These are phyloP conservation scores for Furnarius figulus DNA, from an alignment of 2,113 vertebrate genomes.

Conservation along the genomic window DNA sequence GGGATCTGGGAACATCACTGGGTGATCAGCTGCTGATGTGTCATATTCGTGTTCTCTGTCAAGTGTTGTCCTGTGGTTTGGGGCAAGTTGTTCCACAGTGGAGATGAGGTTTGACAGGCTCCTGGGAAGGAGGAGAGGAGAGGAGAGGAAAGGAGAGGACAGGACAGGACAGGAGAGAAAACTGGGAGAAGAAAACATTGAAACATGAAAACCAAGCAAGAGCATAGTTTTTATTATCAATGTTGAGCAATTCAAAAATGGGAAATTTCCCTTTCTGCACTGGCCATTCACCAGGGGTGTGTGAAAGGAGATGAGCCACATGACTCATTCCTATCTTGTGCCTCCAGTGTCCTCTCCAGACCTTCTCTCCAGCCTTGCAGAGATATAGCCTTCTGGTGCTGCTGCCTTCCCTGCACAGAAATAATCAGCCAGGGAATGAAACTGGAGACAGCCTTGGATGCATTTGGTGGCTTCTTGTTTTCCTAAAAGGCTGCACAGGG, in stretches of 20 bases:
- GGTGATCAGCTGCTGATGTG: neutral
- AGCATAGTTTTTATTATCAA: fast-evolving
- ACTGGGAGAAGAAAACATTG: neutral
- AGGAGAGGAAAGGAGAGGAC: too few relatives aligned
- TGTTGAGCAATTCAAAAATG: neutral
- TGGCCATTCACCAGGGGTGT: neutral
- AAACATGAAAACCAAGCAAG: neutral
- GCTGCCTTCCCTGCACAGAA: slow-evolving; percentile 20
- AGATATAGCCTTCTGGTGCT: neutral
- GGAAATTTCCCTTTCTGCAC: neutral
- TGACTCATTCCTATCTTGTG: neutral
- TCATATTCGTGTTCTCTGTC: neutral
- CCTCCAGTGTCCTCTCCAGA: neutral
- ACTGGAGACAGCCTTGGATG: neutral
- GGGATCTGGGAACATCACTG: fast-evolving
- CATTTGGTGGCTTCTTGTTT: neutral
- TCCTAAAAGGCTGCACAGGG: neutral
- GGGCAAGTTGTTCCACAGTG: neutral
- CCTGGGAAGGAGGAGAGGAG: too few relatives aligned
- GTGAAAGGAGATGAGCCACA: neutral
- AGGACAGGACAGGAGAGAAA: too few relatives aligned
- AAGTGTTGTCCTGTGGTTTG: neutral
- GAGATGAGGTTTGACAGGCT: neutral
- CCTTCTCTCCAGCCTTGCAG: neutral
- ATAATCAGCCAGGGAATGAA: neutral